These are phyloP conservation scores for Andrena flavipes DNA, from an alignment of 2,888 invertebrate genomes.

Conservation along the genomic window DNA sequence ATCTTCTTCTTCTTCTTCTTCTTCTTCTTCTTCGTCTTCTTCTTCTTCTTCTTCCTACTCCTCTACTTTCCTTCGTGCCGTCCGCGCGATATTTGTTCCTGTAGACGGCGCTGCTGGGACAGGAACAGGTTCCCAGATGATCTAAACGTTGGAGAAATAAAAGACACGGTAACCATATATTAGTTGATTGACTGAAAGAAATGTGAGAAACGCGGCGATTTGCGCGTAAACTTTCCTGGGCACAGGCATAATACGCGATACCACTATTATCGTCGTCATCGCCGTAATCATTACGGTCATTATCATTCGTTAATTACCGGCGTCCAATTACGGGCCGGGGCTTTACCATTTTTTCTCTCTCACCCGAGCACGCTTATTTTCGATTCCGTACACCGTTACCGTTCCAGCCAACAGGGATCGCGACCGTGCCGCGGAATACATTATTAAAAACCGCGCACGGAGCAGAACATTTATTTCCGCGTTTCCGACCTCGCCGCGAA, in stretches of 20 bases:
- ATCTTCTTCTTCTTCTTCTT: not conserved
- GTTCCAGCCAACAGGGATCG: constrained; percentile 33
- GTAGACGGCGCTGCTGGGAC: not conserved
- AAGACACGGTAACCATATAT: constrained; percentile 35
- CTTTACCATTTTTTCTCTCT: constrained; percentile 48
- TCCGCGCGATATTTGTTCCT: constrained; percentile 12
- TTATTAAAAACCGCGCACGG: constrained; percentile 42
- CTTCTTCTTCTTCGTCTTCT: not conserved
- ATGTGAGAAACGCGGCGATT: constrained; percentile 52
- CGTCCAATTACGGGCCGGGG: constrained; percentile 49
- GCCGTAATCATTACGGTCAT: constrained; percentile 59
- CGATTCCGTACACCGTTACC: constrained; percentile 67
- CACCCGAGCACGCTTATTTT: constrained; percentile 55
- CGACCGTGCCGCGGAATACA: constrained; percentile 16
- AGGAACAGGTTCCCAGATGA: constrained; percentile 46
- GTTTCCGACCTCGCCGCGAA: constrained; percentile 37
- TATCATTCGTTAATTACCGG: constrained; percentile 63
- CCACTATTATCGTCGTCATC: constrained; percentile 56
- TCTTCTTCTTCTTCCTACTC: not conserved
- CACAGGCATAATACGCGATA: constrained; percentile 48
- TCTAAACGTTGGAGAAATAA: constrained; percentile 39
- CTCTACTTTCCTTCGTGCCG: not conserved
- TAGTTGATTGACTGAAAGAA: constrained; percentile 56
- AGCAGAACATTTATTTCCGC: constrained; percentile 46
- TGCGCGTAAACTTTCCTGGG: constrained; percentile 35